phyloP scores from a whole-genome alignment of 2,888 invertebrate genomes.

The Athalia rosae region DNA sequence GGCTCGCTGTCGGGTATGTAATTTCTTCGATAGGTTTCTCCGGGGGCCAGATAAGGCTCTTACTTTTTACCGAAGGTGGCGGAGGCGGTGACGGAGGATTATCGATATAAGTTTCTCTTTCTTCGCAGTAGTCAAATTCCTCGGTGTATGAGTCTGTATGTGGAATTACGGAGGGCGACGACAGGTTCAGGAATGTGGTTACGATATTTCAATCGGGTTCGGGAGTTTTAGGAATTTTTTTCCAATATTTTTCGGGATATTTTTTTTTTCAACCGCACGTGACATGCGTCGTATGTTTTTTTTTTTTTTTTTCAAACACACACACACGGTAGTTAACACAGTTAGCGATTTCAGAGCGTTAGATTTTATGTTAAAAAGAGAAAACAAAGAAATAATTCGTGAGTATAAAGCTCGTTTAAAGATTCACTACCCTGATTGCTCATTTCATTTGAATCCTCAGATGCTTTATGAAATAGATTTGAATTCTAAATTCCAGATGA shows the following conservation, averaged over 20 bases:
- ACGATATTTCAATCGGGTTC: conserved; percentile 30
- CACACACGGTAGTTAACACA: conserved; percentile 36
- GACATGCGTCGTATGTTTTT: conserved; percentile 28
- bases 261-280: background rate
- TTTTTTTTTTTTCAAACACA: too few species aligned
- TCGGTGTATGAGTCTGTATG: conserved; percentile 55
- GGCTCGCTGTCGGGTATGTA: conserved; percentile 70
- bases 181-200: conserved; percentile 17
- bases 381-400: conserved; percentile 66
- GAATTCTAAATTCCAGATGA: background rate
- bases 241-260: conserved; percentile 17
- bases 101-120: conserved; percentile 30
- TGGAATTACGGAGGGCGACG: conserved; percentile 14
- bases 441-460: conserved; percentile 15
- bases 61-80: conserved; percentile 57
- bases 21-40: conserved; percentile 67
- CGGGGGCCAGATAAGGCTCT: conserved; percentile 68
- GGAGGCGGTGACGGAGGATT: conserved; percentile 31
- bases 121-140: conserved; percentile 54
- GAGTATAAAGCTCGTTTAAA: conserved; percentile 67
- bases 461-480: background rate
- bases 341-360: conserved; percentile 48
- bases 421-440: conserved; percentile 54
- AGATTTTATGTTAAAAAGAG: conserved; percentile 63
- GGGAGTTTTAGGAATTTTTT: background rate